These are phyloP conservation scores for Liopterus haemorrhoidalis DNA, from an alignment of 2,888 invertebrate species.

Conservation along the genomic window DNA sequence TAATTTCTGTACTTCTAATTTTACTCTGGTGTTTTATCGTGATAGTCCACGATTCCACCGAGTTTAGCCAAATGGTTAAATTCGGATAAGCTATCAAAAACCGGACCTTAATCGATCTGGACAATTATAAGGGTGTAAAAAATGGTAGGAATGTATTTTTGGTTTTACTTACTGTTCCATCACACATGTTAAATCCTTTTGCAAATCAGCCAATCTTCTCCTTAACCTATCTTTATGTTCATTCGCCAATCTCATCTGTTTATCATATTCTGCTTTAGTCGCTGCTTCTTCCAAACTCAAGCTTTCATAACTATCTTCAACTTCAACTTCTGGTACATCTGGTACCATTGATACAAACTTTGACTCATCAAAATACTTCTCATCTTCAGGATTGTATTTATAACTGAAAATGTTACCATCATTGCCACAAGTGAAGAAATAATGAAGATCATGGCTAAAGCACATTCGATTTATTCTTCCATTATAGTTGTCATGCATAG, in stretches of 20 bases:
- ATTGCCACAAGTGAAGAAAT: conserved; percentile 54
- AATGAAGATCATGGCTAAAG: conserved; percentile 57
- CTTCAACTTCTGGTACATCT: conserved; percentile 33
- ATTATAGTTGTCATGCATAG: conserved; percentile 70
- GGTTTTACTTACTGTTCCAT: conserved; percentile 50
- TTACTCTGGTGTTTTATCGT: too few relatives aligned
- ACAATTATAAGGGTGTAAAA: too few relatives aligned
- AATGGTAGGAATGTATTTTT: too few relatives aligned
- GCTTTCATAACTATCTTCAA: conserved; percentile 40
- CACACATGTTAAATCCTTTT: conserved; percentile 47
- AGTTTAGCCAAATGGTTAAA: too few relatives aligned
- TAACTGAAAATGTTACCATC: conserved; percentile 77
- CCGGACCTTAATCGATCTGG: too few relatives aligned
- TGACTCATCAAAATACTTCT: conserved; percentile 36
- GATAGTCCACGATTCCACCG: too few relatives aligned
- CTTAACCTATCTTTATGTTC: conserved; percentile 58
- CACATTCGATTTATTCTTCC: conserved; percentile 61
- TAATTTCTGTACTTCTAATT: too few relatives aligned
- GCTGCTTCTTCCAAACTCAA: conserved; percentile 62
- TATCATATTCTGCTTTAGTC: conserved; percentile 60
- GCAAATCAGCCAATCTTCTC: conserved; percentile 50
- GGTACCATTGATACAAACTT: conserved; percentile 33
- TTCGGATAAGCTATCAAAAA: too few relatives aligned
- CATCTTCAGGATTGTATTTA: conserved; percentile 49
- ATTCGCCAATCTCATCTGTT: conserved; percentile 56